Evolutionary conservation across 2,888 invertebrate genomes (phyloP), one percentile per base, ranked within the genome.

Genomic region (Aleiodes testaceus): DNA sequence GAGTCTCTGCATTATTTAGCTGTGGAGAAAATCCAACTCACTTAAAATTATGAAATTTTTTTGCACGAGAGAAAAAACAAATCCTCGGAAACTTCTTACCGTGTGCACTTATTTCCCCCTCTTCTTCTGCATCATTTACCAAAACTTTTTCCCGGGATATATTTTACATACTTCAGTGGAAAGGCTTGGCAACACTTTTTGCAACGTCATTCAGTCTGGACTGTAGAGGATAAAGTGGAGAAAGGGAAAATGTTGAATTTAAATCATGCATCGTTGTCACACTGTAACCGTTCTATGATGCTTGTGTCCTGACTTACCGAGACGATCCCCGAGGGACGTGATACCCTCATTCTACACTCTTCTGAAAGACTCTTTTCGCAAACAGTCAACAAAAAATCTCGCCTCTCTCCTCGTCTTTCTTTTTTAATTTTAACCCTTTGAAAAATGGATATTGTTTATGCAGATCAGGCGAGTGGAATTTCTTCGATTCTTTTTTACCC

Each of bases 1-100:
- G 79, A 87, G 87, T 85, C 72, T 69, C 72, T 70, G 50, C 69
- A 16, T 47, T 7, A 47, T 47, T 16, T 16, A 11, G 4, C 14
- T 16, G 3, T 2, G 6, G 7, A 16, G 11, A 14, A 47, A 47
- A 47, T 16, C 14, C 7, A 16, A 16, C 6, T 16, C 36, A 36
- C 9, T 36, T 36, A 9, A 11, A 36, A 47, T 47, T 6, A 11
- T 47, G n/a, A 16, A 16, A 14, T 47, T 47, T 47, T 47, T 7
- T 47, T 7, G 14, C 47, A 16, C 42, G 30, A 71, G 68, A 70
- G 71, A 65, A 50, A 73, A 71, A 66, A 67, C 73, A 64, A 71
- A 67, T 67, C 69, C 71, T 75, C 53, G 61, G 70, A 69, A 45
- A 45, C 22, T 14, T 16, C 12, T 30, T 16, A 18, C 14, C 42